Base-by-base conservation (phyloP, 2,113 vertebrate species). In the Crotalus tigris region DNA sequence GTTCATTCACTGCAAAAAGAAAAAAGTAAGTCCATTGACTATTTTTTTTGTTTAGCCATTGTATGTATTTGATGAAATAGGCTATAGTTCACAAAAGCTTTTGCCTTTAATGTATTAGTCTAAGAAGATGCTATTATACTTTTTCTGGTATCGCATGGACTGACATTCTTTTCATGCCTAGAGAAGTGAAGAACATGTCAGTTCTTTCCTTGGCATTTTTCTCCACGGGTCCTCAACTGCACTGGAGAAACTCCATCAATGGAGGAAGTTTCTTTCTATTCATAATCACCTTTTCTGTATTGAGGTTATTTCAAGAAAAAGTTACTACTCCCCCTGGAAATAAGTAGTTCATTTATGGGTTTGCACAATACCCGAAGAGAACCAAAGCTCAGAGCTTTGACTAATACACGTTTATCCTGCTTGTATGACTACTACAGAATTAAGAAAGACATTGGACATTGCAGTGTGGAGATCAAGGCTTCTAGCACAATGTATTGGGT, bases 1-100 rank as follows among this genome's bases (percentile, higher is more conserved):
- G 91, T 91, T 85, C 93, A 90, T 57, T 88, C 92, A 92, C 88
- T 93, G 92, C 95, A 92, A 95, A 92, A 95, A 94, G 61, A 90
- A 92, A 26, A 95, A 94, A 95, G 87, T 33, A 91, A 93, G 95
- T 96, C 95, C 94, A 93, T 95, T 95, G 95, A 96, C 95, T 0
- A 55, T 64, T 59, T 26, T 26, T 61, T 57, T 57, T 19, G 24
- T 75, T 39, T 19, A 8, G 69, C 15, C 33, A 81, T n/a, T 81
- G 5, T 81, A 33, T 75, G 64, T 15, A 75, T 75, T 33, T 75
- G 64, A 75, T 75, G 29, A 75, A 75, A 75, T 75, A 17, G 12
- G n/a, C 12, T 75, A 1, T 33, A 69, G 64, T 69, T 69, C 64
- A n/a, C 29, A n/a, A 69, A 75, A 75, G n/a, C 64, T 6, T 75